Evolutionary conservation across 2,113 vertebrate species (phyloP), one percentile per base, ranked within the genome.

Genomic region (Chlamydotis undulata): DNA sequence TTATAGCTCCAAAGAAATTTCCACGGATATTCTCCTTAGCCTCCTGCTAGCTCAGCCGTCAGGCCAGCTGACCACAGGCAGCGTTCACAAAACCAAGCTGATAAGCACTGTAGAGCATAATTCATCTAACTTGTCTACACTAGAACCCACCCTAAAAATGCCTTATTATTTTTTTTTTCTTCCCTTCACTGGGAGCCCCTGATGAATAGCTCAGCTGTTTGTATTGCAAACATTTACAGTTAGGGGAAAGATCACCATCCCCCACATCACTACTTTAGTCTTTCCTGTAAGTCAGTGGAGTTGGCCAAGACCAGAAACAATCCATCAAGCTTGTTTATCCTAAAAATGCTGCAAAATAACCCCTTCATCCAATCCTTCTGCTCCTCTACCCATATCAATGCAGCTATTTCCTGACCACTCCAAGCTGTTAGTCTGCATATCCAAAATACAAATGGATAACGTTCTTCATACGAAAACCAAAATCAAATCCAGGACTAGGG

Each of bases 181-280:
- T 10, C 45, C 26, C 71, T 68, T 53, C 53, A 24, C 65, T 45
- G 53, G 52, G 61, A 90, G 24, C 4, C 19, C 14, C 65, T 64
- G 59, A 6, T 65, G 88, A 93, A 88, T 24, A 90, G 87, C 63
- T 95, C 59, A 89, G 90, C 79, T 92, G 83, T 95, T 95, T 70
- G 41, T 29, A 90, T 0, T 55, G 68, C 93, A 95, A 90, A 83
- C 64, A 94, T 67, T 88, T 57, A 50, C 71, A 93, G 79, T 55
- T 31, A 83, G 75, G 76, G 50, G 41, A 67, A 74, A 90, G 76
- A 93, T 81, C 86, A 80, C 60, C 80, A 86, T 37, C 78, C 81
- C 63, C 79, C 41, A 80, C 59, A 81, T 1, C 13, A 8, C 22
- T 8, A 12, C 59, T 85, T 68, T 0, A 4, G 79, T 21, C 76